Conservation (phyloP, 2,797 vertebrate species). For the Mustela erminea region DNA sequence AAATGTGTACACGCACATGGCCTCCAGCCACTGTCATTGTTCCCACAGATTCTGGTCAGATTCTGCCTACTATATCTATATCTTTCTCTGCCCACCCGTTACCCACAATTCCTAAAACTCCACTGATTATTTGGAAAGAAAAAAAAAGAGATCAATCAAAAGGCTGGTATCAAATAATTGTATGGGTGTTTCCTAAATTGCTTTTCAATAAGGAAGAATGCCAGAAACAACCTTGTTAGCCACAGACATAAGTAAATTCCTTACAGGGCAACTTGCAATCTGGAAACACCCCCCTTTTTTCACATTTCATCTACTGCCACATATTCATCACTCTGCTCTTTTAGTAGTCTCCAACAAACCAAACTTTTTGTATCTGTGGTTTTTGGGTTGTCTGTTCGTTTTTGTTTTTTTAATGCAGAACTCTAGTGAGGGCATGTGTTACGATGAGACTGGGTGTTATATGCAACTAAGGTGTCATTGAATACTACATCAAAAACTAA, state of each 20-base stretch:
- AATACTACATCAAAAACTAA: too few relatives aligned
- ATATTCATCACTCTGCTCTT: not conserved
- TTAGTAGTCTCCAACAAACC: not conserved
- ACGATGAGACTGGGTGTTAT: too few relatives aligned
- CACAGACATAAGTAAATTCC: not conserved
- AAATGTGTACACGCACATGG: too few relatives aligned
- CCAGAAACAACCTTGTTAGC: not conserved
- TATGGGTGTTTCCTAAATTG: not conserved
- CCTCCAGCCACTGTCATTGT: not conserved
- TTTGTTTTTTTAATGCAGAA: not conserved
- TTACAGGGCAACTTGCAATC: not conserved
- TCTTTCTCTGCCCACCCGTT: not conserved
- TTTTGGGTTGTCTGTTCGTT: too few relatives aligned
- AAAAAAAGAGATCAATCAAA: not conserved
- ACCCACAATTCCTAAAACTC: not conserved
- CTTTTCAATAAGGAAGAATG: not conserved
- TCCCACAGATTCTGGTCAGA: not conserved
- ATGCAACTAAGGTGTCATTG: too few relatives aligned
- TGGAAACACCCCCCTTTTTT: not conserved
- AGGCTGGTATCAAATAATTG: not conserved
- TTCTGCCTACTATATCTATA: not conserved
- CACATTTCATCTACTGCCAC: not conserved
- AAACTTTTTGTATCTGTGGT: not conserved
- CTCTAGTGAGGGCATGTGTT: too few relatives aligned
- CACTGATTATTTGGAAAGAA: not conserved